phyloP scores from a whole-genome alignment of 1,140 invertebrate species.

The Cheumatopsyche charites region DNA sequence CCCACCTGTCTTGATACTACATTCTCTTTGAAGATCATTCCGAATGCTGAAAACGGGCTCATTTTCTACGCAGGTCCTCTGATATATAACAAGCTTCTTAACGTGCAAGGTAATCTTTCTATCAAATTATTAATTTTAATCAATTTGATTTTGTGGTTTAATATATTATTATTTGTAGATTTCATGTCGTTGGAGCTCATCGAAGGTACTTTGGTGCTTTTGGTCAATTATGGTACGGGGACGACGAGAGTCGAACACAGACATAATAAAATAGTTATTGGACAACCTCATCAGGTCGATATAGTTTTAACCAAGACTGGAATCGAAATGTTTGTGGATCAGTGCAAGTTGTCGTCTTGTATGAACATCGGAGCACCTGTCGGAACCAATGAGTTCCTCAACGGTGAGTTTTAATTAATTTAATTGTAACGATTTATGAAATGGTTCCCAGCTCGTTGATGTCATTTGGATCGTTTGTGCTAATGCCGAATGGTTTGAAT shows the following conservation, averaged over 20 bases:
- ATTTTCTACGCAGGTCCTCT: conserved; percentile 93
- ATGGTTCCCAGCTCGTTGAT: not conserved
- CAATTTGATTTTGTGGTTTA: not conserved
- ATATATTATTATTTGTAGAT: conserved; percentile 63
- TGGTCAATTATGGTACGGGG: conserved; percentile 90
- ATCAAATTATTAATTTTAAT: not conserved
- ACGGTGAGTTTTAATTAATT: conserved; percentile 56
- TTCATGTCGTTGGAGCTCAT: conserved; percentile 90
- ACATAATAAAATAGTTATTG: conserved; percentile 76
- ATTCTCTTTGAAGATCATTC: conserved; percentile 79
- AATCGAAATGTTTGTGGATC: conserved; percentile 79
- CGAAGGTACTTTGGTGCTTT: conserved; percentile 82
- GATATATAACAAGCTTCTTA: conserved; percentile 64
- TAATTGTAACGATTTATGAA: too few species aligned
- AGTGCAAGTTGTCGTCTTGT: conserved; percentile 74
- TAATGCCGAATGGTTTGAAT: too few species aligned
- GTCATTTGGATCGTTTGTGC: not conserved
- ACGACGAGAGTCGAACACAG: conserved; percentile 73
- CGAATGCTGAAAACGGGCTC: conserved; percentile 76
- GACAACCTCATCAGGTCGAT: conserved; percentile 80
- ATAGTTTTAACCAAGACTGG: conserved; percentile 74
- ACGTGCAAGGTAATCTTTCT: conserved; percentile 62
- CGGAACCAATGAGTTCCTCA: conserved; percentile 78
- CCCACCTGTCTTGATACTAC: conserved; percentile 76
- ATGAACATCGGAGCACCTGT: conserved; percentile 71